Evolutionary conservation across 2,113 vertebrate species (phyloP).

Genomic region (Prionailurus bengalensis): DNA sequence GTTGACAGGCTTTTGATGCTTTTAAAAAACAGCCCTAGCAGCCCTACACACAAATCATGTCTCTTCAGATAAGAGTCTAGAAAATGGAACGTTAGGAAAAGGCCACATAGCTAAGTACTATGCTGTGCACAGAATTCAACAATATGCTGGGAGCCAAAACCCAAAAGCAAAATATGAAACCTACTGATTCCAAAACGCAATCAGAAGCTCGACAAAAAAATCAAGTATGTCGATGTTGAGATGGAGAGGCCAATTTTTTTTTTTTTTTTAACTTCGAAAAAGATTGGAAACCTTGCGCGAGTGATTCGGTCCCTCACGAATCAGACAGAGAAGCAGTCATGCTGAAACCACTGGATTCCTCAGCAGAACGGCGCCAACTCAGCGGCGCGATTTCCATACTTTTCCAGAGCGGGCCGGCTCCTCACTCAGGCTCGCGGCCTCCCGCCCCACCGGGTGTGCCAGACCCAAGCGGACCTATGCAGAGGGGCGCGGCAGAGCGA

Average conservation of each 20-base stretch:
- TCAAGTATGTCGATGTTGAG: slow-evolving; percentile 37
- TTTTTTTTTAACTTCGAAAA: slow-evolving; percentile 74
- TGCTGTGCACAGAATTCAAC: slow-evolving; percentile 60
- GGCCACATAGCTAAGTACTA: slow-evolving; percentile 60
- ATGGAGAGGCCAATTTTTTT: slow-evolving; percentile 56
- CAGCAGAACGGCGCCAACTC: slow-evolving; percentile 66
- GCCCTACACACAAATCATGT: slow-evolving; percentile 34
- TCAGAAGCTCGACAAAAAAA: slow-evolving; percentile 70
- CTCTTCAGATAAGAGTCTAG: slow-evolving; percentile 67
- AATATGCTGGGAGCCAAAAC: slow-evolving; percentile 27
- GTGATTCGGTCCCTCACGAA: slow-evolving; percentile 62
- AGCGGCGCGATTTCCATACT: slow-evolving; percentile 64
- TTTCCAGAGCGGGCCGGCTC: slow-evolving; percentile 12
- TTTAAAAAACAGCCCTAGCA: slow-evolving; percentile 28
- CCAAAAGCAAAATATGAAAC: slow-evolving; percentile 60
- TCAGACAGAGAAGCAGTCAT: slow-evolving; percentile 68
- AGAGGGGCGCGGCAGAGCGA: neutral
- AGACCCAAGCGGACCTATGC: neutral
- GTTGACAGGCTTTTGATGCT: slow-evolving; percentile 52
- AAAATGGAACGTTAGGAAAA: slow-evolving; percentile 71
- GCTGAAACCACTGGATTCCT: slow-evolving; percentile 76
- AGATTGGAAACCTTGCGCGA: slow-evolving; percentile 68
- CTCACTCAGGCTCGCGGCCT: neutral
- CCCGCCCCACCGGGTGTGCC: neutral
- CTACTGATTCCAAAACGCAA: slow-evolving; percentile 61